Conservation (phyloP, 1,140 invertebrate species). For the Oedothorax gibbosus region DNA sequence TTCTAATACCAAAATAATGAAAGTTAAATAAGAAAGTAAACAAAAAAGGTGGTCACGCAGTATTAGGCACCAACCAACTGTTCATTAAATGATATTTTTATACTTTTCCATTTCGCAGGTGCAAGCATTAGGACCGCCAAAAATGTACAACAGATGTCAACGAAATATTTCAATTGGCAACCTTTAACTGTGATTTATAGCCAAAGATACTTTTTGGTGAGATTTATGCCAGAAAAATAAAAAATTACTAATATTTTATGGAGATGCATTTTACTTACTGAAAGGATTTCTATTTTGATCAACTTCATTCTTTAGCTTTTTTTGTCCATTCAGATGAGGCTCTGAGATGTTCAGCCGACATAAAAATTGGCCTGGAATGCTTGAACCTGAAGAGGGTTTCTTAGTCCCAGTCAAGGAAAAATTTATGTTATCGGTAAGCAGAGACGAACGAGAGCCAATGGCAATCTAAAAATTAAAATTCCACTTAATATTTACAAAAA, state of each 20-base stretch:
- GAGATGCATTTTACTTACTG: slow-evolving; percentile 20
- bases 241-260: background rate
- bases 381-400: slow-evolving; percentile 2
- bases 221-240: too few species aligned
- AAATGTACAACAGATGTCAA: too few species aligned
- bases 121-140: too few species aligned
- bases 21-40: too few species aligned
- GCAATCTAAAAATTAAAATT: slow-evolving; percentile 32
- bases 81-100: too few species aligned
- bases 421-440: slow-evolving; percentile 44
- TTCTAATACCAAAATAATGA: too few species aligned
- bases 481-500: background rate
- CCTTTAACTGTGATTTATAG: too few species aligned
- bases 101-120: too few species aligned
- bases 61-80: too few species aligned
- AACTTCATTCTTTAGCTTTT: slow-evolving; percentile 27
- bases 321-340: slow-evolving; percentile 1
- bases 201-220: too few species aligned
- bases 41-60: too few species aligned
- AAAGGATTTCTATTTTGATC: slow-evolving; percentile 57
- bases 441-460: slow-evolving; percentile 44
- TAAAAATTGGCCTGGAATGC: slow-evolving; percentile 42
- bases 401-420: slow-evolving; percentile 51
- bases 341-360: slow-evolving; percentile 6
- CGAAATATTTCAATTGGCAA: too few species aligned